Conservation (phyloP, 2,888 invertebrate genomes). For the Empis livida region DNA sequence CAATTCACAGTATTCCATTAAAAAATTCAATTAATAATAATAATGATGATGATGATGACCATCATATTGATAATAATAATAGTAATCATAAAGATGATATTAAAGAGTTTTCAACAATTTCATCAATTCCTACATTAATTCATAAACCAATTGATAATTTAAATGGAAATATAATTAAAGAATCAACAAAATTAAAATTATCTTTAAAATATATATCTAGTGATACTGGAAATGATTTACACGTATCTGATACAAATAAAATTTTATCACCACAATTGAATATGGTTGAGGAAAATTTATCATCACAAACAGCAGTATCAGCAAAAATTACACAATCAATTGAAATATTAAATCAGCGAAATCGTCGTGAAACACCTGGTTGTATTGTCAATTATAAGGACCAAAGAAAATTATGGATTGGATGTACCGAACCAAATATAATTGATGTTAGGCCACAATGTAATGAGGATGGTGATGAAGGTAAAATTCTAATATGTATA, state of each 20-base stretch:
- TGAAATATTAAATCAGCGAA: conserved; percentile 20
- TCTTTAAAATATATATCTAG: too few species aligned
- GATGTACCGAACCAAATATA: conserved; percentile 33
- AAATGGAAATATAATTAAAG: too few species aligned
- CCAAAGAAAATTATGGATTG: conserved; percentile 33
- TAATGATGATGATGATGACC: background rate
- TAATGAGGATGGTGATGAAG: conserved; percentile 35
- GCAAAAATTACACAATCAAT: background rate
- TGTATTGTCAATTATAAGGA: conserved; percentile 35
- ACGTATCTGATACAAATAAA: conserved; percentile 12
- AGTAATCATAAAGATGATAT: background rate
- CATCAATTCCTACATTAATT: conserved; percentile 8
- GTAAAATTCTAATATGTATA: conserved; percentile 13
- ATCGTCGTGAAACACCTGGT: conserved; percentile 33
- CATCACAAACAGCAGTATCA: too few species aligned
- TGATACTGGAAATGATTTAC: conserved; percentile 5
- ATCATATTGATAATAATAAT: background rate
- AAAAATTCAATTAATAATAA: background rate
- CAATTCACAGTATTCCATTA: background rate
- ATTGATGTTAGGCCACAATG: conserved; percentile 36
- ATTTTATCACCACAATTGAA: too few species aligned
- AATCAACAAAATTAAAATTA: too few species aligned
- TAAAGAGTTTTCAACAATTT: too few species aligned
- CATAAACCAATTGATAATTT: conserved; percentile 2
- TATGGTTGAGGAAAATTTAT: too few species aligned